These are phyloP conservation scores for Gulo gulo DNA, from an alignment of 2,113 vertebrate genomes.

Conservation along the genomic window DNA sequence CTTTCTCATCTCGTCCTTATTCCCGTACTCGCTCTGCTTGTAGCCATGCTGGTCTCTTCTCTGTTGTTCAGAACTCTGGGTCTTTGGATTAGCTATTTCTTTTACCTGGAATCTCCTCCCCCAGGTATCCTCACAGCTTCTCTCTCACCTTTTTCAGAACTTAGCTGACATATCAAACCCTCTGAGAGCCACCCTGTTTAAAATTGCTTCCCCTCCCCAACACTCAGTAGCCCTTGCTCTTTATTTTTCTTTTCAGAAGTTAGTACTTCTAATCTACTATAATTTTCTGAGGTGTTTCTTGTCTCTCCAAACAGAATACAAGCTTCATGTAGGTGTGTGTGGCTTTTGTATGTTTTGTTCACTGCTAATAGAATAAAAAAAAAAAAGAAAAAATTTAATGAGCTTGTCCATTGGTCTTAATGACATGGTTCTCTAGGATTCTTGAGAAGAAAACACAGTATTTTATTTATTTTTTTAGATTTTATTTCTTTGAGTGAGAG, in stretches of 20 bases:
- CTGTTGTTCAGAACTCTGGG: background rate
- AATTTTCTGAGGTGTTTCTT: background rate
- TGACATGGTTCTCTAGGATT: background rate
- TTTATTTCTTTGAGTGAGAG: background rate
- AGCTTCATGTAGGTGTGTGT: background rate
- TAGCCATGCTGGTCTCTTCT: background rate
- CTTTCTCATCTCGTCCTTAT: background rate
- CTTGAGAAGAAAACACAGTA: background rate
- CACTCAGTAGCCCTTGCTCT: background rate
- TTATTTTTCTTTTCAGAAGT: background rate
- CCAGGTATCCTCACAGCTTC: background rate
- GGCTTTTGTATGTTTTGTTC: background rate
- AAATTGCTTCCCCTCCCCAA: background rate
- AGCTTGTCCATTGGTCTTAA: background rate
- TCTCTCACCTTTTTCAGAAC: background rate
- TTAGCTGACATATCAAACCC: background rate
- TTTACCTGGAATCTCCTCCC: background rate
- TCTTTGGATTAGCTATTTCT: background rate
- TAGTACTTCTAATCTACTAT: background rate
- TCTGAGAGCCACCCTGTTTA: background rate
- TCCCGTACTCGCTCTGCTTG: background rate
- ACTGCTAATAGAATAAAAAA: background rate
- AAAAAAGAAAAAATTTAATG: background rate
- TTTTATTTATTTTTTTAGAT: background rate
- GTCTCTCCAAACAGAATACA: background rate